These are phyloP conservation scores for Diplosoma virens DNA, from an alignment of 23 tunicate genomes.

Conservation along the genomic window DNA sequence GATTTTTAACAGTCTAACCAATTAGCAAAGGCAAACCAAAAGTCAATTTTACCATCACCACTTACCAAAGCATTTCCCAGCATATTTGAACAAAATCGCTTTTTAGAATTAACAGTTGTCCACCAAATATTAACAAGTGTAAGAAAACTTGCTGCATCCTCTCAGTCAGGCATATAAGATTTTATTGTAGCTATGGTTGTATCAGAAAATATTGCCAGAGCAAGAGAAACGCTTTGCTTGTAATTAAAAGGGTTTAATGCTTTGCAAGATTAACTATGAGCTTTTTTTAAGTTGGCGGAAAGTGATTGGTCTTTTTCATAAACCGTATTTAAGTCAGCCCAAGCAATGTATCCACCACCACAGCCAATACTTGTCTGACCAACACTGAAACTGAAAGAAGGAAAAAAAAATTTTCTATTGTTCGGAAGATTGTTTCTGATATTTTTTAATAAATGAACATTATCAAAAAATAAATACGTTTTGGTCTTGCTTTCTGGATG, in stretches of 20 bases:
- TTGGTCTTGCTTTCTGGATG: not conserved
- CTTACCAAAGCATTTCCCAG: not conserved
- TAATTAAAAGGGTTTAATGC: not conserved
- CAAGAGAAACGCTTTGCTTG: not conserved
- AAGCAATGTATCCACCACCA: not conserved
- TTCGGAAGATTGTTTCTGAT: not conserved
- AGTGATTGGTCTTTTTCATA: not conserved
- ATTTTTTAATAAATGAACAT: slow-evolving; percentile 12
- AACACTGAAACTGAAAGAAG: not conserved
- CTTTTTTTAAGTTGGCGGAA: not conserved
- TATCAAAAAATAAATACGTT: not conserved
- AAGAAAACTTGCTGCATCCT: not conserved
- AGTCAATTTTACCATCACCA: not conserved
- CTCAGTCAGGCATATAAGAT: not conserved
- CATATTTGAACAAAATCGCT: not conserved
- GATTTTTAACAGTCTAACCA: not conserved
- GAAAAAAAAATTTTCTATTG: not conserved
- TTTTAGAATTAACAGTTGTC: not conserved
- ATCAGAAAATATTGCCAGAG: not conserved
- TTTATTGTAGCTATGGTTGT: not conserved
- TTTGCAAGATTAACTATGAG: not conserved
- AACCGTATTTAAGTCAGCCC: not conserved
- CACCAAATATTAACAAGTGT: not conserved
- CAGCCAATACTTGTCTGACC: not conserved
- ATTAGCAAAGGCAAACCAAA: not conserved